Percentiles rank a stretch among this genome's conserved stretches.
Evolutionary conservation across 2,113 vertebrate species (phyloP).

Genomic region (Grus americana): DNA sequence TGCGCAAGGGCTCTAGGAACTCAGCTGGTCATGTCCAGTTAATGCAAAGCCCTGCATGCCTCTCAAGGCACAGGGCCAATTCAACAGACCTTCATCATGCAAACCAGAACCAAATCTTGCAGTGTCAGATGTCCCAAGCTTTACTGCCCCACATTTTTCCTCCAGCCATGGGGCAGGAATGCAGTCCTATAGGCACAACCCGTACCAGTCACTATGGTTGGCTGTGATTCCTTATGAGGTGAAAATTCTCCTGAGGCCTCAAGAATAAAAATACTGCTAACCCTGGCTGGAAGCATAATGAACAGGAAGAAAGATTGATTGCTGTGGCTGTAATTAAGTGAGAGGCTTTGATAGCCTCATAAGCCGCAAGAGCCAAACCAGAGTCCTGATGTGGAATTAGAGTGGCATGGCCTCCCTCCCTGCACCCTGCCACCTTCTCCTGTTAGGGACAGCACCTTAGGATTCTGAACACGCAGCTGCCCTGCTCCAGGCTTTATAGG

Average conservation of each 20-base stretch:
- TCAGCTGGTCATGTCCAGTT: background rate
- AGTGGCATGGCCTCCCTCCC: background rate
- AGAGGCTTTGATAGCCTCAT: slow-evolving; percentile 24
- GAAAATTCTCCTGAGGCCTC: background rate
- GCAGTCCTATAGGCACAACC: background rate
- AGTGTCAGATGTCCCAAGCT: background rate
- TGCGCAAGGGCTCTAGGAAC: background rate
- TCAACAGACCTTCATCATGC: background rate
- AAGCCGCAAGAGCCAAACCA: background rate
- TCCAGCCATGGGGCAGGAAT: background rate
- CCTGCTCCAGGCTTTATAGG: slow-evolving; percentile 26
- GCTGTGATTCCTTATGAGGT: background rate
- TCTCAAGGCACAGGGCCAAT: background rate
- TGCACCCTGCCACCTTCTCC: background rate
- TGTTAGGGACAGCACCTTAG: background rate
- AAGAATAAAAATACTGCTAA: slow-evolving; percentile 26
- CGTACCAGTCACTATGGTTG: background rate
- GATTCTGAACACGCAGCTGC: slow-evolving; percentile 32
- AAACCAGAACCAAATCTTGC: background rate
- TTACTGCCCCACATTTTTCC: background rate
- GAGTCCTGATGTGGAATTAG: background rate
- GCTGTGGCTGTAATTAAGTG: slow-evolving; percentile 23
- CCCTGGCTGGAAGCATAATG: background rate
- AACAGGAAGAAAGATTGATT: slow-evolving; percentile 46
- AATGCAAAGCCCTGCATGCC: background rate